Percentiles rank a stretch among this genome's conserved stretches.
Conservation (phyloP, 92 coral and sea anemone species). For the Phenganax subtilis region DNA sequence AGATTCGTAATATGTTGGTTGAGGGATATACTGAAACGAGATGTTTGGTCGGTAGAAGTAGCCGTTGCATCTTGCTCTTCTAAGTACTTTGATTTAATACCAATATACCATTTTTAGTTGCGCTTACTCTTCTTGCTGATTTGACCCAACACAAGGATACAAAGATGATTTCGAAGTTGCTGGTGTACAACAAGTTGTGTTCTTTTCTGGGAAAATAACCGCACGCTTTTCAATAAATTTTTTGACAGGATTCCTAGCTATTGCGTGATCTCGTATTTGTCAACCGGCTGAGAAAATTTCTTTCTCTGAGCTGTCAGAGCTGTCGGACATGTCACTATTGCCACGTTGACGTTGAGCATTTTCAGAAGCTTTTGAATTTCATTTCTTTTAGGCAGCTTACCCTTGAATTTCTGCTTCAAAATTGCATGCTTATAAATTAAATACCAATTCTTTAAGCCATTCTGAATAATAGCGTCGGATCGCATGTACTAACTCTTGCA, state of each 20-base stretch:
- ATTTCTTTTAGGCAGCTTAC: conserved; percentile 36
- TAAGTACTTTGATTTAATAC: conserved; percentile 13
- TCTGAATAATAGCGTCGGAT: conserved; percentile 39
- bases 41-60: background rate
- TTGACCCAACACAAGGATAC: background rate
- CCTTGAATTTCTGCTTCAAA: conserved; percentile 34
- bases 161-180: background rate
- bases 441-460: conserved; percentile 50
- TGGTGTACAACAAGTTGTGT: background rate
- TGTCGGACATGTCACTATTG: background rate
- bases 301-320: background rate
- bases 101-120: conserved; percentile 4
- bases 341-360: too few relatives aligned
- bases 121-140: background rate
- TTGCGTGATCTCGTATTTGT: background rate
- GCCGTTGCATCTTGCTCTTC: conserved; percentile 5
- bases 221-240: background rate
- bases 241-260: background rate
- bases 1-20: background rate
- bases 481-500: conserved; percentile 33
- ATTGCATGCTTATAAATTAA: conserved; percentile 42
- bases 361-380: conserved; percentile 3
- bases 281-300: background rate
- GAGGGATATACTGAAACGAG: background rate
- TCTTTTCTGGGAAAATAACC: background rate